phyloP scores from a whole-genome alignment of 2,888 invertebrate species.

The Urechis unicinctus region DNA sequence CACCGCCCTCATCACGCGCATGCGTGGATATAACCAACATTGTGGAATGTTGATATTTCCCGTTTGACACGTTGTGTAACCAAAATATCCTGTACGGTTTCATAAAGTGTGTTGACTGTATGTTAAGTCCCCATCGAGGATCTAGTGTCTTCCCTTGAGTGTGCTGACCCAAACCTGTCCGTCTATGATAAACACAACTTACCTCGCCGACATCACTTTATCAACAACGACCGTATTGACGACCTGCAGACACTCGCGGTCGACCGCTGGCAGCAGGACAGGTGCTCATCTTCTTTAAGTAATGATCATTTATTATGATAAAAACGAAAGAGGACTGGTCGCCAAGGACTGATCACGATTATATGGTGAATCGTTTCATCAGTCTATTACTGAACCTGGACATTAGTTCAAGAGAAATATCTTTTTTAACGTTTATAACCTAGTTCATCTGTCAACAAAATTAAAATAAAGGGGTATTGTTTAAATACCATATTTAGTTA shows the following conservation, averaged over 20 bases:
- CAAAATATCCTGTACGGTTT: background rate
- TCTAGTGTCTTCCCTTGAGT: conserved; percentile 23
- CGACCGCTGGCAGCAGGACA: conserved; percentile 17
- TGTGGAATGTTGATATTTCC: no score
- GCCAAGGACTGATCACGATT: no score
- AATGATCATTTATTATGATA: background rate
- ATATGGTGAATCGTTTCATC: no score
- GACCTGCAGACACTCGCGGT: conserved; percentile 36
- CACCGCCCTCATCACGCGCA: no score
- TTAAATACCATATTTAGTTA: no score
- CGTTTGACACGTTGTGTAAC: background rate
- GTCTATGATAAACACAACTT: conserved; percentile 35
- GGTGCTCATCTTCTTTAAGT: conserved; percentile 4
- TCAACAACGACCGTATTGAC: conserved; percentile 37
- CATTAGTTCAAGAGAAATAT: no score
- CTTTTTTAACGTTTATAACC: no score
- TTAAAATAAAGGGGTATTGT: no score
- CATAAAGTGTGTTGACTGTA: no score
- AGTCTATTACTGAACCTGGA: no score
- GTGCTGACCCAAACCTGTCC: conserved; percentile 29
- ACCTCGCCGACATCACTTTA: conserved; percentile 46
- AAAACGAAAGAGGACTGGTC: background rate
- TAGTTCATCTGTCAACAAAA: no score
- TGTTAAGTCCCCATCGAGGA: conserved; percentile 2
- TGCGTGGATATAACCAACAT: no score